Conservation (phyloP, 2,797 vertebrate species). For the Macrochelys suwanniensis region DNA sequence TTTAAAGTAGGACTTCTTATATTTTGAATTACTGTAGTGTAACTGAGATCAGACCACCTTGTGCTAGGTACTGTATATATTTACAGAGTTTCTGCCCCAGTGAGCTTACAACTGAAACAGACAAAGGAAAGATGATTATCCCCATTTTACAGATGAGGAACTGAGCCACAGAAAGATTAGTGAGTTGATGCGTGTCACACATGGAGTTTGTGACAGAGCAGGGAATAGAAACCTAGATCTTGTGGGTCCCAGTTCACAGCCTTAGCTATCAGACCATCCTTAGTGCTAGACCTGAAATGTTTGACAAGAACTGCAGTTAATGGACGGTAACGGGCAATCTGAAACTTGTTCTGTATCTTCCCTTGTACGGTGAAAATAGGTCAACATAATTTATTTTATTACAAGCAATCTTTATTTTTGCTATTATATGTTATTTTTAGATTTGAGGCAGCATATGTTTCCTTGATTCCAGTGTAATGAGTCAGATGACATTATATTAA, state of each 20-base stretch:
- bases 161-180: not conserved
- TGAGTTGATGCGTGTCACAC: not conserved
- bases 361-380: not conserved
- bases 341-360: not conserved
- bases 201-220: rapidly evolving
- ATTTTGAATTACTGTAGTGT: not conserved
- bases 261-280: rapidly evolving
- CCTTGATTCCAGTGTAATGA: not conserved
- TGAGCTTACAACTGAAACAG: not conserved
- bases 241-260: not conserved
- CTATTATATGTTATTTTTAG: not conserved
- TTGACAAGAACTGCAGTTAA: not conserved
- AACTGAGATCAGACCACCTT: not conserved
- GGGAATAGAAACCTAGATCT: not conserved
- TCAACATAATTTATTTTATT: not conserved
- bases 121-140: not conserved
- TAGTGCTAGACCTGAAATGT: rapidly evolving
- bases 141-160: not conserved
- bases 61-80: not conserved
- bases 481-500: not conserved
- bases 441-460: not conserved
- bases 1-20: not conserved
- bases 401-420: not conserved
- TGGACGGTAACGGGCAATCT: not conserved
- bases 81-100: not conserved